Conservation (phyloP, 2,888 invertebrate genomes). For the Perdita meconis region DNA sequence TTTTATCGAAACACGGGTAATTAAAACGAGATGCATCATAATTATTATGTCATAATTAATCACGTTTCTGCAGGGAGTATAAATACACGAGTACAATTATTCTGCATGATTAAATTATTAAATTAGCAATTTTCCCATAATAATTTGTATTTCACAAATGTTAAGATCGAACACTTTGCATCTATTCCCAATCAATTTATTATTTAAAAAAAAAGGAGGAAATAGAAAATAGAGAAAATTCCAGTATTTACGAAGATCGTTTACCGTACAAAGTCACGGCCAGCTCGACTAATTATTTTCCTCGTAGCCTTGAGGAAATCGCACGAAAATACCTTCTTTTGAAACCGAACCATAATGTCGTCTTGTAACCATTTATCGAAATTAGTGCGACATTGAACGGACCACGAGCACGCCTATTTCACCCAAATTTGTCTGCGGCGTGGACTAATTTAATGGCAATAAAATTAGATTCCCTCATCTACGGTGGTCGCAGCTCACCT, state of each 20-base stretch:
- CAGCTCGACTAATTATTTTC: constrained; percentile 39
- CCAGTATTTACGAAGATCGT: too few relatives aligned
- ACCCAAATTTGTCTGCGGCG: constrained; percentile 39
- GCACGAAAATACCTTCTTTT: constrained; percentile 53
- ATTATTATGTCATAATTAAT: constrained; percentile 27
- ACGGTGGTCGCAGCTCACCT: constrained; percentile 25
- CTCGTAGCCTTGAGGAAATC: constrained; percentile 43
- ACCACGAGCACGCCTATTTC: constrained; percentile 25
- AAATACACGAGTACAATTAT: constrained; percentile 21
- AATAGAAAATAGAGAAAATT: background rate
- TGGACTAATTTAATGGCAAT: constrained; percentile 36
- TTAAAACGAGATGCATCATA: constrained; percentile 14
- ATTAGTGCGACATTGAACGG: constrained; percentile 48
- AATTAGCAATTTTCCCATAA: background rate
- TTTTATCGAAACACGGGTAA: constrained; percentile 14
- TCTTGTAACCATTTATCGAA: constrained; percentile 57
- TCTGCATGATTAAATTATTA: constrained; percentile 19
- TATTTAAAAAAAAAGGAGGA: background rate
- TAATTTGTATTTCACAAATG: background rate
- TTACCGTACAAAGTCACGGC: constrained; percentile 28
- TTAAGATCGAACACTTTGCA: background rate
- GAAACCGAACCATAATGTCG: constrained; percentile 22
- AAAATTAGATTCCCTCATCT: constrained; percentile 42
- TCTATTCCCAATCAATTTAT: background rate
- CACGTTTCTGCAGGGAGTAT: background rate